Evolutionary conservation across 2,797 vertebrate species (phyloP).

Genomic region (Oreonectes daqikongensis): DNA sequence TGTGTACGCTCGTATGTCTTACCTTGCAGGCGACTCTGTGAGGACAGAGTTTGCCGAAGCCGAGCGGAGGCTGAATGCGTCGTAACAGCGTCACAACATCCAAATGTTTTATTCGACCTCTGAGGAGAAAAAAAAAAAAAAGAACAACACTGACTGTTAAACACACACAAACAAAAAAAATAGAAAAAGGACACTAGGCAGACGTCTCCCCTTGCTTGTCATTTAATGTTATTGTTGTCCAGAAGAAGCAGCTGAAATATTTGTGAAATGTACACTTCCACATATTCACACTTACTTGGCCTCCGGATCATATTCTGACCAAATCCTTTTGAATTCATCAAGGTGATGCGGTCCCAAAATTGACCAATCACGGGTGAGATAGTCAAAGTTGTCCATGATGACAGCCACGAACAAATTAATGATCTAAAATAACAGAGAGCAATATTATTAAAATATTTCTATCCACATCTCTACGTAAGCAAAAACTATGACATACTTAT

Average conservation of each 20-base stretch:
- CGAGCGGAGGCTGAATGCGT: slow-evolving; percentile 95
- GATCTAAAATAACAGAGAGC: slow-evolving; percentile 79
- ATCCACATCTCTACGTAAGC: not conserved
- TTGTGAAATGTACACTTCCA: not conserved
- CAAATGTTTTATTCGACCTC: slow-evolving; percentile 97
- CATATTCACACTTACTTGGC: slow-evolving; percentile 83
- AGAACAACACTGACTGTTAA: not conserved
- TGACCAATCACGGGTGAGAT: slow-evolving; percentile 98
- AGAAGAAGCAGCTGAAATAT: too few species aligned
- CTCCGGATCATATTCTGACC: slow-evolving; percentile 99
- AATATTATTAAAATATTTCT: slow-evolving; percentile 7
- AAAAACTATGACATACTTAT: not conserved
- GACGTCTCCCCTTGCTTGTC: not conserved
- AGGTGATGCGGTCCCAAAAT: slow-evolving; percentile 98
- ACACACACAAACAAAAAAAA: not conserved
- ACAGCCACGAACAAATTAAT: slow-evolving; percentile 99
- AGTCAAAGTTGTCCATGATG: slow-evolving; percentile 99
- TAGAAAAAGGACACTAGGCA: not conserved
- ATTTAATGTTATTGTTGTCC: not conserved
- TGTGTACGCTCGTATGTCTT: not conserved
- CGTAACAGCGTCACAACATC: slow-evolving; percentile 95
- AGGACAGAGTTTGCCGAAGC: slow-evolving; percentile 96
- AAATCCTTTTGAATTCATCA: slow-evolving; percentile 99
- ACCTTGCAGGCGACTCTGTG: slow-evolving; percentile 99
- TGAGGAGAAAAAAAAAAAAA: slow-evolving; percentile 58